These are phyloP conservation scores for Drosophila elegans DNA, from an alignment of 1,140 invertebrate species.

Conservation along the genomic window DNA sequence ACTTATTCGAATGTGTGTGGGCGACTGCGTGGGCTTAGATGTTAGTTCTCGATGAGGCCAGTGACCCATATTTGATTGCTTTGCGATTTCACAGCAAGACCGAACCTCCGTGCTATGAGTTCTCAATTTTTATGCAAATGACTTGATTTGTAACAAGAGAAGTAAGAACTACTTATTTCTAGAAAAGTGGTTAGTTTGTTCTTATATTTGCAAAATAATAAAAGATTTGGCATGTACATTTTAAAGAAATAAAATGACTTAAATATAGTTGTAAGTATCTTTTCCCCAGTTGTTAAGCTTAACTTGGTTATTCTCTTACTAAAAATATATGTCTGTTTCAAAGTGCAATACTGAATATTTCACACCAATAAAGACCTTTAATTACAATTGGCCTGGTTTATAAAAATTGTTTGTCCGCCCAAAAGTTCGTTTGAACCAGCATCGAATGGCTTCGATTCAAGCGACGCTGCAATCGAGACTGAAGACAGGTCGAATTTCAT, in stretches of 20 bases:
- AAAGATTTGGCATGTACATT: too few relatives aligned
- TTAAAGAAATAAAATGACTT: too few relatives aligned
- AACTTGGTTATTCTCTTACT: too few relatives aligned
- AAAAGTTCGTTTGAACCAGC: neutral
- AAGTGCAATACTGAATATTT: too few relatives aligned
- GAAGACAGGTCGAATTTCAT: constrained; percentile 10
- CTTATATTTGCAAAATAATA: too few relatives aligned
- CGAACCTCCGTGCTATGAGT: constrained; percentile 2
- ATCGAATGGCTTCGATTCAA: constrained; percentile 14
- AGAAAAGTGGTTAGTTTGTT: too few relatives aligned
- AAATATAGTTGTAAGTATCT: too few relatives aligned
- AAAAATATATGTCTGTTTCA: too few relatives aligned
- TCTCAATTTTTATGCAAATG: neutral
- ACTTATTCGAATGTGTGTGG: constrained; percentile 33
- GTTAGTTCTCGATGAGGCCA: constrained; percentile 40
- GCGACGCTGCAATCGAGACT: constrained; percentile 27
- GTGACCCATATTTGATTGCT: constrained; percentile 18
- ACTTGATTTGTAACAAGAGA: neutral
- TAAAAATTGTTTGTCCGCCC: constrained; percentile 4
- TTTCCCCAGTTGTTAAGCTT: too few relatives aligned
- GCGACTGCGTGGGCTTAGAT: constrained; percentile 21
- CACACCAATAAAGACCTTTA: neutral
- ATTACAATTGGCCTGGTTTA: constrained; percentile 15
- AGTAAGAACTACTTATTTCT: neutral
- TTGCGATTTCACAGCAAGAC: neutral